A percentile compares a stretch with the other conserved stretches of the same genome.
Evolutionary conservation across 2,888 invertebrate genomes (phyloP).

Genomic region (Pseudanteris insignis): DNA sequence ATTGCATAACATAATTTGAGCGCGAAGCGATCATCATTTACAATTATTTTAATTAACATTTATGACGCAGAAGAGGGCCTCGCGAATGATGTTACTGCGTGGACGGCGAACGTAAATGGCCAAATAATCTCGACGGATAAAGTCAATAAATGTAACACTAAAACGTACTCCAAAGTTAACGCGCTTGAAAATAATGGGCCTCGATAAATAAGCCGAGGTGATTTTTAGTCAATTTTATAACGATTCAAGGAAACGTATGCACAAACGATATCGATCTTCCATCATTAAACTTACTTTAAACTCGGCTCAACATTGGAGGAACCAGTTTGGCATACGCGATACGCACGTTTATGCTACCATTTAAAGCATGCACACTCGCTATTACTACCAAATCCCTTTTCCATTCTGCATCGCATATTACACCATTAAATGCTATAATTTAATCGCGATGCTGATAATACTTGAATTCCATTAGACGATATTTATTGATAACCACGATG

Average conservation of each 20-base stretch:
- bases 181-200: constrained; percentile 34
- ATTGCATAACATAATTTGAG: too few species aligned
- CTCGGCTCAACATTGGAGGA: constrained; percentile 44
- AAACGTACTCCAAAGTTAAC: constrained; percentile 31
- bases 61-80: too few species aligned
- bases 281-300: constrained; percentile 45
- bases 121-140: constrained; percentile 30
- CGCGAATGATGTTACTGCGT: too few species aligned
- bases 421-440: constrained; percentile 20
- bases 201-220: constrained; percentile 37
- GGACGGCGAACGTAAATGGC: constrained; percentile 11
- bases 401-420: constrained; percentile 28
- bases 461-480: background rate
- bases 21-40: too few species aligned
- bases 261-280: constrained; percentile 45
- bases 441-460: constrained; percentile 16
- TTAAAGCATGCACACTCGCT: constrained; percentile 40
- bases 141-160: constrained; percentile 37
- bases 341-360: constrained; percentile 38
- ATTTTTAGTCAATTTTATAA: constrained; percentile 44
- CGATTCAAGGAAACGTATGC: constrained; percentile 44
- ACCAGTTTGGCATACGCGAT: constrained; percentile 41
- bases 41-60: too few species aligned
- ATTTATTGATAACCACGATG: too few species aligned
- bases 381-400: constrained; percentile 32